phyloP scores from a whole-genome alignment of 2,113 vertebrate genomes.

The Chascanopsetta lugubris region DNA sequence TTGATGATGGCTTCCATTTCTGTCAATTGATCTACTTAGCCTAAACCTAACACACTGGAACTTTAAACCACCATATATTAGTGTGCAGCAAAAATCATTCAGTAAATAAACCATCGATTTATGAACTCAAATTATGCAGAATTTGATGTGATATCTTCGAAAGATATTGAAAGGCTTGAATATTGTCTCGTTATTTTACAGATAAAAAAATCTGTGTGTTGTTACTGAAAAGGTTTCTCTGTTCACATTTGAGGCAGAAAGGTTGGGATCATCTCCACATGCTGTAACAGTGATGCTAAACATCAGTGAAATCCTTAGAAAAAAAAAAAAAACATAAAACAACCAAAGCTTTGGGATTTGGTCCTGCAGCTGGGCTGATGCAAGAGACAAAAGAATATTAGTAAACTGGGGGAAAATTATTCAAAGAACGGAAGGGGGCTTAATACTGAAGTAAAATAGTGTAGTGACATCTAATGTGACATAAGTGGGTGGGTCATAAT shows the following conservation, averaged over 20 bases:
- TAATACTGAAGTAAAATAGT: constrained; percentile 64
- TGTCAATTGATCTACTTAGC: too few species aligned
- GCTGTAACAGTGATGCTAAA: constrained; percentile 76
- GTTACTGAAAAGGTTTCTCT: constrained; percentile 80
- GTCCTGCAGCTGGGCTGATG: constrained; percentile 77
- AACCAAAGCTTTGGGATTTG: constrained; percentile 75
- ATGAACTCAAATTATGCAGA: not conserved
- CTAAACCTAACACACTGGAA: too few species aligned
- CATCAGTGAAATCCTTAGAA: constrained; percentile 40
- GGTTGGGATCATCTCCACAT: constrained; percentile 71
- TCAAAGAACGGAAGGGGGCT: constrained; percentile 42
- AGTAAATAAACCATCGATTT: not conserved
- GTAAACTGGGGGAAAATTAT: constrained; percentile 67
- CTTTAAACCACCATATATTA: not conserved
- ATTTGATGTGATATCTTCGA: not conserved
- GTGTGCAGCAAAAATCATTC: not conserved
- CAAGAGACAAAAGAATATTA: constrained; percentile 80
- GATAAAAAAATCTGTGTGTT: constrained; percentile 27
- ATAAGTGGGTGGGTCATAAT: constrained; percentile 67
- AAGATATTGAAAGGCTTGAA: not conserved
- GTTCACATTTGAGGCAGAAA: constrained; percentile 47
- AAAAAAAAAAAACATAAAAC: constrained; percentile 40
- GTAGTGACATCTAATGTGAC: constrained; percentile 69
- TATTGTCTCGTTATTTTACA: not conserved
- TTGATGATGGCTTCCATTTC: too few species aligned